phyloP scores from a whole-genome alignment of 1,140 invertebrate genomes.

The Solenopsis invicta region DNA sequence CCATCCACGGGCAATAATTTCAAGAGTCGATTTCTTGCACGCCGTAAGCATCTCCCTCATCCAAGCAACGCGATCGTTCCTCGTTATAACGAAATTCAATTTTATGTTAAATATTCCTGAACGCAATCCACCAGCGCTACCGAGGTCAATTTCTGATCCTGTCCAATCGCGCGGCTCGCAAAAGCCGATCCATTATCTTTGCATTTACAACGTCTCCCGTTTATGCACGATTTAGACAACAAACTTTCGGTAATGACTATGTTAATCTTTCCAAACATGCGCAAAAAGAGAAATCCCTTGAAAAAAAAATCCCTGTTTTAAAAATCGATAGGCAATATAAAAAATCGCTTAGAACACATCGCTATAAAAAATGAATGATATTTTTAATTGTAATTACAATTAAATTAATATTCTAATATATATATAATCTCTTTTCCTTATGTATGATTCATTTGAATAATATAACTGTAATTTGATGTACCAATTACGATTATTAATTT shows the following conservation, averaged over 20 bases:
- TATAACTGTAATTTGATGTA: neutral
- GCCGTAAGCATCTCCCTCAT: slow-evolving; percentile 32
- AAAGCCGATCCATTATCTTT: slow-evolving; percentile 79
- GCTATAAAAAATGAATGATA: neutral
- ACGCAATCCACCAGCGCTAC: slow-evolving; percentile 74
- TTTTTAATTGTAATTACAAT: neutral
- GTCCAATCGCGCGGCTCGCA: slow-evolving; percentile 74
- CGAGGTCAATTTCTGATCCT: slow-evolving; percentile 81
- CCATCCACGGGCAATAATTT: slow-evolving; percentile 77
- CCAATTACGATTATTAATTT: neutral
- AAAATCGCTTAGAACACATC: neutral
- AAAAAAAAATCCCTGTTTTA: neutral
- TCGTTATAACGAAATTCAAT: slow-evolving; percentile 85
- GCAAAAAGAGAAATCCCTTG: neutral
- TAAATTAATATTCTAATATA: neutral
- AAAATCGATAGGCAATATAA: neutral
- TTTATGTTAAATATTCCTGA: slow-evolving; percentile 85
- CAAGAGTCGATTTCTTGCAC: slow-evolving; percentile 68
- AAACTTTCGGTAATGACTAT: slow-evolving; percentile 26
- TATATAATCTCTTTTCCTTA: neutral
- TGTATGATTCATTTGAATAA: neutral
- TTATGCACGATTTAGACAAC: slow-evolving; percentile 29
- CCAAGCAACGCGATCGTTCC: slow-evolving; percentile 76
- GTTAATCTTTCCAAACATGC: slow-evolving; percentile 20
- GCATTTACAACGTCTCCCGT: slow-evolving; percentile 26